These are phyloP conservation scores for Aspiorhynchus laticeps DNA, from an alignment of 2,113 vertebrate species.

Conservation along the genomic window DNA sequence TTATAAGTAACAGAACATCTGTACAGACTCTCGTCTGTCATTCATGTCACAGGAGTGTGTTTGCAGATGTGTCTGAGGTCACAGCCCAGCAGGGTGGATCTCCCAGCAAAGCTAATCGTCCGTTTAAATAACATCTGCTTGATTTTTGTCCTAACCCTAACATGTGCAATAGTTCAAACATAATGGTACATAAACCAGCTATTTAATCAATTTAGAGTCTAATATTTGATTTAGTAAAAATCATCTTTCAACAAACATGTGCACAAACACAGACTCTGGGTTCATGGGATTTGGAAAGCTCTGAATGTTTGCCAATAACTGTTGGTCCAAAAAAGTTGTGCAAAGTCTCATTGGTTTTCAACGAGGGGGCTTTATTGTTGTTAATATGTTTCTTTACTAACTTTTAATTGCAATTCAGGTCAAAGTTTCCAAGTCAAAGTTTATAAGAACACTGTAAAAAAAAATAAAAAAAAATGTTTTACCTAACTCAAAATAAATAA, in stretches of 20 bases:
- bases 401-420: neutral
- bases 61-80: conserved; percentile 27
- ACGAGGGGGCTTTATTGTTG: neutral
- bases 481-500: too few species aligned
- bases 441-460: neutral
- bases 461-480: too few species aligned
- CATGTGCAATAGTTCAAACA: neutral
- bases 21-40: conserved; percentile 19
- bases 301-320: neutral
- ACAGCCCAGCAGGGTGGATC: neutral
- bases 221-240: neutral
- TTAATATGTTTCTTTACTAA: neutral
- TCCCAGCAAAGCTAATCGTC: conserved; percentile 21
- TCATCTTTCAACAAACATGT: neutral
- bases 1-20: conserved; percentile 37
- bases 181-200: neutral
- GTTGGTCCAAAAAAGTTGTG: neutral
- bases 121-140: conserved; percentile 39
- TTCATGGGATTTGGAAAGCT: neutral
- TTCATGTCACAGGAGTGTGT: conserved; percentile 24
- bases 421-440: neutral
- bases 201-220: neutral
- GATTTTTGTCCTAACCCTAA: conserved; percentile 8
- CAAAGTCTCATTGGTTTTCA: neutral
- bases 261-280: neutral